phyloP scores from a whole-genome alignment of 1,140 invertebrate genomes.

The Chlorops oryzae region DNA sequence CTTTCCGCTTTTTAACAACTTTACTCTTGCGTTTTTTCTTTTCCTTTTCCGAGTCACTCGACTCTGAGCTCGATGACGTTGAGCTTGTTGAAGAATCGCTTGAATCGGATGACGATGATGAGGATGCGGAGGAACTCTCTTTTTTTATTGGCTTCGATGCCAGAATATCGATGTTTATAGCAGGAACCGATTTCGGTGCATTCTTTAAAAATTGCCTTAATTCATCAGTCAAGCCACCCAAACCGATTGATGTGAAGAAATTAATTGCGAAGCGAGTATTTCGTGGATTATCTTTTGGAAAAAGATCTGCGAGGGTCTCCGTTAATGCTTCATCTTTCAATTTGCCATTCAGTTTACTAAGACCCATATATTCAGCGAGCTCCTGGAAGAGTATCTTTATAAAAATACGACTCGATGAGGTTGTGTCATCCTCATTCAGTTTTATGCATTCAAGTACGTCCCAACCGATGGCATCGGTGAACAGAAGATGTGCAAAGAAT shows the following conservation, averaged over 20 bases:
- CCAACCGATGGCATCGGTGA: conserved; percentile 95
- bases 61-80: conserved; percentile 23
- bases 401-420: conserved; percentile 94
- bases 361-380: conserved; percentile 91
- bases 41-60: conserved; percentile 8
- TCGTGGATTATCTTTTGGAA: conserved; percentile 92
- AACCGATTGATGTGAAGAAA: conserved; percentile 97
- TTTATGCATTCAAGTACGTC: conserved; percentile 82
- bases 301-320: conserved; percentile 82
- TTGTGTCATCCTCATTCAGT: conserved; percentile 95
- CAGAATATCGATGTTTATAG: conserved; percentile 38
- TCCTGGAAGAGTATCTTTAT: conserved; percentile 98
- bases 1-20: neutral
- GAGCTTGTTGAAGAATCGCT: conserved; percentile 15
- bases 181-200: conserved; percentile 58
- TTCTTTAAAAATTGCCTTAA: conserved; percentile 84
- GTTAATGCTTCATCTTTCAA: conserved; percentile 84
- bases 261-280: conserved; percentile 98
- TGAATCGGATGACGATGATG: conserved; percentile 9
- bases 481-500: conserved; percentile 94
- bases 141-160: conserved; percentile 15
- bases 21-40: conserved; percentile 1
- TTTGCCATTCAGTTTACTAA: conserved; percentile 83
- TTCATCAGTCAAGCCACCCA: conserved; percentile 94
- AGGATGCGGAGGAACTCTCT: conserved; percentile 3